Evolutionary conservation across 1,140 invertebrate species (phyloP).

Genomic region (Drosophila murphyi): DNA sequence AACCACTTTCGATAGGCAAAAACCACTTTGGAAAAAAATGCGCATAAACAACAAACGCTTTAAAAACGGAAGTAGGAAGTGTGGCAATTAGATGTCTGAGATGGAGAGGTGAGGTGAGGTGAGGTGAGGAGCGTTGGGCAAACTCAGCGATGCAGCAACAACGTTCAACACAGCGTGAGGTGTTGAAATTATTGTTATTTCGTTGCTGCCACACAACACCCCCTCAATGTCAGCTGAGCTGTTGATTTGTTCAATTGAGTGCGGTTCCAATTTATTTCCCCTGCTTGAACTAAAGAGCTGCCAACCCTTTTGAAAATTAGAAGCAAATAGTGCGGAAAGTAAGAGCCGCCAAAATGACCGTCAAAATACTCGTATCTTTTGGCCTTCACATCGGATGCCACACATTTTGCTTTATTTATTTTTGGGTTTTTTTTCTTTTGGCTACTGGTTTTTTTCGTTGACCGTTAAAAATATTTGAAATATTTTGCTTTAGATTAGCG

Average conservation of each 20-base stretch:
- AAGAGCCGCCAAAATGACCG: constrained; percentile 35
- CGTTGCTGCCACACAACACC: not conserved
- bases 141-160: constrained; percentile 60
- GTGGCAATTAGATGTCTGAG: constrained; percentile 63
- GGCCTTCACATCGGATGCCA: constrained; percentile 66
- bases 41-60: constrained; percentile 34
- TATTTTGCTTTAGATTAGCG: constrained; percentile 74
- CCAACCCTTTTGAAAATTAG: constrained; percentile 55
- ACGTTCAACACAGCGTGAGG: constrained; percentile 35
- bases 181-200: constrained; percentile 40
- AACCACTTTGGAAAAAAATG: constrained; percentile 25
- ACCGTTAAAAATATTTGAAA: constrained; percentile 54
- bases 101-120: no score
- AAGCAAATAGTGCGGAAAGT: constrained; percentile 65
- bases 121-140: not conserved
- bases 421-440: constrained; percentile 7
- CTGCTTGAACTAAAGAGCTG: constrained; percentile 65
- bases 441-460: constrained; percentile 17
- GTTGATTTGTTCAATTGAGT: constrained; percentile 54
- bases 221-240: constrained; percentile 5
- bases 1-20: constrained; percentile 69
- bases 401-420: constrained; percentile 49
- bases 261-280: constrained; percentile 38
- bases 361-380: constrained; percentile 37
- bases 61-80: constrained; percentile 74